Conservation (phyloP, 1,140 invertebrate genomes). For the Chelonus insularis region DNA sequence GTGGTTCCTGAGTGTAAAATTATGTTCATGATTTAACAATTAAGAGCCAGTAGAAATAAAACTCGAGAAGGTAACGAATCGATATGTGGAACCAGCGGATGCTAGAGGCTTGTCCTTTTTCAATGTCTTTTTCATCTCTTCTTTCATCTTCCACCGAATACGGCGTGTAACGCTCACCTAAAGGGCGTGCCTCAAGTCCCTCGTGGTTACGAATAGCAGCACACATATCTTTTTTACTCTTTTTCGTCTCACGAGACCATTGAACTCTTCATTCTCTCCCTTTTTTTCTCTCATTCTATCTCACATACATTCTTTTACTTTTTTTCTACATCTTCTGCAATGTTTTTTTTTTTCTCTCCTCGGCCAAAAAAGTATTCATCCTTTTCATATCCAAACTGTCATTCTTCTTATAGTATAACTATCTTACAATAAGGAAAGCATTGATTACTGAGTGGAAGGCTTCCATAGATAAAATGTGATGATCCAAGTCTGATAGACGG, state of each 20-base stretch:
- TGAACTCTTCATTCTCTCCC: slow-evolving; percentile 22
- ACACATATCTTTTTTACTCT: background rate
- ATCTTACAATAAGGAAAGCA: slow-evolving; percentile 45
- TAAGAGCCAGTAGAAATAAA: no score
- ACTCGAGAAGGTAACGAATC: background rate
- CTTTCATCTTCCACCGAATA: background rate
- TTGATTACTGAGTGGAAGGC: slow-evolving; percentile 40
- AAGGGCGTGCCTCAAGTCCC: slow-evolving; percentile 21
- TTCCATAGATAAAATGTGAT: slow-evolving; percentile 21
- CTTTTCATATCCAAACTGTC: background rate
- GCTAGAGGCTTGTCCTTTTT: background rate
- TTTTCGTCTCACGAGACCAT: slow-evolving; percentile 23
- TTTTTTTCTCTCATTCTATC: background rate
- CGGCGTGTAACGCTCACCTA: background rate
- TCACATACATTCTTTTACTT: background rate
- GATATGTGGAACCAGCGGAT: background rate
- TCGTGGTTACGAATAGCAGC: slow-evolving; percentile 16
- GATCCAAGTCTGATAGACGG: no score
- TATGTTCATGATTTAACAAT: no score
- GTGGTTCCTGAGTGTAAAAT: background rate
- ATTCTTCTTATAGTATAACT: slow-evolving; percentile 24
- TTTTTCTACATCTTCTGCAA: background rate
- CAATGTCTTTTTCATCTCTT: background rate
- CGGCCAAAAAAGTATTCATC: background rate
- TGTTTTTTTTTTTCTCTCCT: slow-evolving; percentile 4